Percentiles rank a stretch among this genome's conserved stretches.
Evolutionary conservation across 1,140 invertebrate species (phyloP).

Genomic region (Meloidogyne exigua): DNA sequence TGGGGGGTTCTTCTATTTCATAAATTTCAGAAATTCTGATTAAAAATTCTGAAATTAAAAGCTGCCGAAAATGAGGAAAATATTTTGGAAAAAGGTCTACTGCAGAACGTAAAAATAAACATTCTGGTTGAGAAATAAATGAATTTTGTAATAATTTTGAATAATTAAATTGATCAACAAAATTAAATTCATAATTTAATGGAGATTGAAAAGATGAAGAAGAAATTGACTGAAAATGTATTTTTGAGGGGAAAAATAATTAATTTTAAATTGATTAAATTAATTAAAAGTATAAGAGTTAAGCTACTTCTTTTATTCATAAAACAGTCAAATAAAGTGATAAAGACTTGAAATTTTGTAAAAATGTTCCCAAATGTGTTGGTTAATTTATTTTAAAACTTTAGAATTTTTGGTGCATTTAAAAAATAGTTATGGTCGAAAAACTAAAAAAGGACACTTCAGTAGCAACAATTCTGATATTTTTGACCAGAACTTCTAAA

Average conservation of each 20-base stretch:
- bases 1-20: slow-evolving; percentile 5
- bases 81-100: slow-evolving; percentile 23
- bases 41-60: slow-evolving; percentile 22
- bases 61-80: slow-evolving; percentile 16
- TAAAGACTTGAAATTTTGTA: neutral
- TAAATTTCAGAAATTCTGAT: slow-evolving; percentile 28
- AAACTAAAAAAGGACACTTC: neutral
- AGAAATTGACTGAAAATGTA: neutral
- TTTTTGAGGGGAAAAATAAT: too few species aligned
- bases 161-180: slow-evolving; percentile 48
- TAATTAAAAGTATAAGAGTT: neutral
- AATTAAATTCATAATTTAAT: slow-evolving; percentile 26
- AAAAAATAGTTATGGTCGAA: neutral
- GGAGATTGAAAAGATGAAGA: neutral
- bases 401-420: neutral
- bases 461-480: neutral
- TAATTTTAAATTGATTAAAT: too few species aligned
- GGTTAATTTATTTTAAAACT: neutral
- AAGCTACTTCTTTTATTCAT: too few species aligned
- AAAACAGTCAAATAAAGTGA: too few species aligned
- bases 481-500: neutral
- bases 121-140: slow-evolving; percentile 35
- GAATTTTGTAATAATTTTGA: slow-evolving; percentile 5
- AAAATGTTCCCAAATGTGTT: neutral
- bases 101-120: slow-evolving; percentile 27